These are phyloP conservation scores for Todiramphus saurophagus DNA, from an alignment of 2,113 vertebrate genomes.

Conservation along the genomic window DNA sequence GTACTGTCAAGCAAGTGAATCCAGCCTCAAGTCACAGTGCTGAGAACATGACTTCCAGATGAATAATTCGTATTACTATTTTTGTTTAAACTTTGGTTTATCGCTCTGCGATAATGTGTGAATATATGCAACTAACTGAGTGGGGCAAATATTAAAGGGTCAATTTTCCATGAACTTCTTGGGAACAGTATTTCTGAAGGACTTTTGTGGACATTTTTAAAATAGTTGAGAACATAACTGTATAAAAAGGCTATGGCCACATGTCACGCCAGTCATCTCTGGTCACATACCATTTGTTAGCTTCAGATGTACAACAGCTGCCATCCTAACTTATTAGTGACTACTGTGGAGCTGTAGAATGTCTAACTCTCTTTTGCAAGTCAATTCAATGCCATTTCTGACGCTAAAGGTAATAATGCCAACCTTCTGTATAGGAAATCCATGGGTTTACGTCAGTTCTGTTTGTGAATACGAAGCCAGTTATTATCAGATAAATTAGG, in stretches of 20 bases:
- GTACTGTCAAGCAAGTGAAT: slow-evolving; percentile 4
- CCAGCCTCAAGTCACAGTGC: neutral
- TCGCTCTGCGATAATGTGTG: slow-evolving; percentile 35
- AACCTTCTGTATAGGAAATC: neutral
- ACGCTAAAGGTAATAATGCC: neutral
- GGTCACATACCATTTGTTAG: slow-evolving; percentile 77
- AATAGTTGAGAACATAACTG: slow-evolving; percentile 70
- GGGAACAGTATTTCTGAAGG: slow-evolving; percentile 54
- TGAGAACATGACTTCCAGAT: slow-evolving; percentile 8
- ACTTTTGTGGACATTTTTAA: slow-evolving; percentile 69
- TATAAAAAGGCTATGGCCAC: slow-evolving; percentile 60
- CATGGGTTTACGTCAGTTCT: neutral
- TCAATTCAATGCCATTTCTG: neutral
- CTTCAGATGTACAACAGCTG: slow-evolving; percentile 75
- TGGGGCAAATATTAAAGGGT: slow-evolving; percentile 22
- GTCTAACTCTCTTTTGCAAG: neutral
- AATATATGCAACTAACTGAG: slow-evolving; percentile 28
- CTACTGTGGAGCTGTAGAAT: slow-evolving; percentile 36
- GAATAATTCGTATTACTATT: neutral
- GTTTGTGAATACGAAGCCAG: neutral
- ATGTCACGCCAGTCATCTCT: slow-evolving; percentile 75
- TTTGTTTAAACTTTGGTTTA: slow-evolving; percentile 32
- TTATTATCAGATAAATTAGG: neutral
- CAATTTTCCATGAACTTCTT: slow-evolving; percentile 42
- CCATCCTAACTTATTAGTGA: slow-evolving; percentile 59